Base-by-base conservation (phyloP, 2,888 invertebrate species). In the Drosophila pullipes region DNA sequence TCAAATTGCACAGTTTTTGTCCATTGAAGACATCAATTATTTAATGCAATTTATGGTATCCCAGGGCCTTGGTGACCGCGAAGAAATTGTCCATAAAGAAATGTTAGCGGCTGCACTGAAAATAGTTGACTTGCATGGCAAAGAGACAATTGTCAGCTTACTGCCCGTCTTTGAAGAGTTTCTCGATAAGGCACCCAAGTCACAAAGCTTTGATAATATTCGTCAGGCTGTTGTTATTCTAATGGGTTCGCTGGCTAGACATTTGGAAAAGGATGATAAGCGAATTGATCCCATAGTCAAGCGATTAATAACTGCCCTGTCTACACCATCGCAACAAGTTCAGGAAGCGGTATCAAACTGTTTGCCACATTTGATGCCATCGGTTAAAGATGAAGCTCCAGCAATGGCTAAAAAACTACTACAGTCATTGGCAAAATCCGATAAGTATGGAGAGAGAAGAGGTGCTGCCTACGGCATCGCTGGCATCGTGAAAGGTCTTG, bases 391-490 rank as follows among this genome's bases (percentile, higher is more conserved):
- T 52, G 98, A 99, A 90, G 98, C 98, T 4, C 97, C 98, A 0
- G 95, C 96, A 63, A 96, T 99, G 88, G 96, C 99, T 58, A 96
- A 97, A 91, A 97, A 97, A 91, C 95, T 99, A 41, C 95, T 98
- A 92, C 96, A 97, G 87, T 96, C 97, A 70, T 94, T 99, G 53
- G 95, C 98, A 30, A 98, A 98, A 78, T 97, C 97, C 0, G 97
- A 98, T 83, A 97, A 97, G 89, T 99, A 98, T 92, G 99, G 98
- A 2, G 93, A 94, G 74, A 82, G 93, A 9, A 96, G 97, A 94
- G 99, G 99, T 16, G 99, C 99, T 1, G 99, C 99, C 0, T 99
- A 99, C 92, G 99, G 99, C 16, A 95, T 99, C 67, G 99, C 99
- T 0, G 99, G 99, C 2, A 95, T 97, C 65, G 98, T 99, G 64